Conservation (phyloP, 2,113 vertebrate species). For the Thalassoma bifasciatum region DNA sequence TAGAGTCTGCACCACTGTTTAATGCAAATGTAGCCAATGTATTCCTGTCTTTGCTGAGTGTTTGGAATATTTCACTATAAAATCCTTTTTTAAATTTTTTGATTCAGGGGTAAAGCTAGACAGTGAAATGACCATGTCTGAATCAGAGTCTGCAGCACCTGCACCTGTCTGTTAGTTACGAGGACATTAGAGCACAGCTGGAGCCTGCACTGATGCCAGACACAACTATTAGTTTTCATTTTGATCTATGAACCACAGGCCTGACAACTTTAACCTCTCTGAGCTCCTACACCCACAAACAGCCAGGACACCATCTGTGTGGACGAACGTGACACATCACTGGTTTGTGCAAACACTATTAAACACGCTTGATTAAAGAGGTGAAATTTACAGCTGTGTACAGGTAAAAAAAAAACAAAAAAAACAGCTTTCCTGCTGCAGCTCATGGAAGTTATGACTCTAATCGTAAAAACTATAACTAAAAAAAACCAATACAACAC, state of each 20-base stretch:
- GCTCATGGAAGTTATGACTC: too few relatives aligned
- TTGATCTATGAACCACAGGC: constrained; percentile 14
- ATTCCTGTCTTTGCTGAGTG: too few relatives aligned
- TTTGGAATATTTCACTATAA: too few relatives aligned
- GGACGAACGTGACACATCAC: constrained; percentile 2
- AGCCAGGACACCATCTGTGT: constrained; percentile 32
- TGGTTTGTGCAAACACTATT: not conserved
- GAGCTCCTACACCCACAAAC: constrained; percentile 27
- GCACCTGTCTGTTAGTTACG: not conserved
- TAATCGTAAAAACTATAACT: too few relatives aligned
- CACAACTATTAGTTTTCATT: constrained; percentile 21
- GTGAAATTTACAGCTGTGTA: not conserved
- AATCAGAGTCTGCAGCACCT: not conserved
- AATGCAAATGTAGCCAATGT: too few relatives aligned
- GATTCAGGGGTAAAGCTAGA: too few relatives aligned
- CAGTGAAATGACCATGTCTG: too few relatives aligned
- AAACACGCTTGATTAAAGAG: not conserved
- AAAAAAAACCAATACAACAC: too few relatives aligned
- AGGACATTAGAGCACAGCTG: constrained; percentile 21
- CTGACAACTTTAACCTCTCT: not conserved
- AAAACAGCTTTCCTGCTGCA: too few relatives aligned
- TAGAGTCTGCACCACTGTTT: too few relatives aligned
- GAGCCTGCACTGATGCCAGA: constrained; percentile 8
- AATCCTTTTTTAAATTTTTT: too few relatives aligned
- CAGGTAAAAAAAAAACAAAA: too few relatives aligned